A percentile compares a stretch with the other conserved stretches of the same genome.
These are phyloP conservation scores for Poeciliopsis gracilis DNA, from an alignment of 2,797 vertebrate species.

Conservation along the genomic window DNA sequence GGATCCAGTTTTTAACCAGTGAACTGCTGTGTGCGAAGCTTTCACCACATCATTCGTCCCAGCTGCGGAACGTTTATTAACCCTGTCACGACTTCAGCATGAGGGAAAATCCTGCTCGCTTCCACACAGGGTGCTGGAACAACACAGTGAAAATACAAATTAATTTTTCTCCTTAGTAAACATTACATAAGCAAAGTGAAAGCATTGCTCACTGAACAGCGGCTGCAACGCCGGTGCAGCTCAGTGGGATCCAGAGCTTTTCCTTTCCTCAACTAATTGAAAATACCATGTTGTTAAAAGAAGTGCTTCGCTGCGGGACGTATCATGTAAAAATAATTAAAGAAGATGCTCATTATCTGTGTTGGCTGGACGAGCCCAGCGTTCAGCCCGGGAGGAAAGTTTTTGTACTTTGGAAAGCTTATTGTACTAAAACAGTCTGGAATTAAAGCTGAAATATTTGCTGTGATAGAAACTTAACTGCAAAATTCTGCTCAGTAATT, in stretches of 20 bases:
- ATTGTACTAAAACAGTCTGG: not conserved
- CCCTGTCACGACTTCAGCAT: not conserved
- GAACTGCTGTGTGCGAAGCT: conserved; percentile 5
- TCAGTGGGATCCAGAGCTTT: not conserved
- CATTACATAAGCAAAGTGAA: conserved; percentile 8
- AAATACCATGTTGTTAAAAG: not conserved
- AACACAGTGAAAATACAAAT: not conserved
- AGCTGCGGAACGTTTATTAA: conserved; percentile 17
- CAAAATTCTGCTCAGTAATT: not conserved
- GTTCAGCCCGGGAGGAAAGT: not conserved
- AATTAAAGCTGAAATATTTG: not conserved
- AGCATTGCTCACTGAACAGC: not conserved
- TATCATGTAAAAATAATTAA: conserved; percentile 3
- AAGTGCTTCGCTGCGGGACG: not conserved
- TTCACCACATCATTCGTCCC: conserved; percentile 3
- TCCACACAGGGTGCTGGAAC: not conserved
- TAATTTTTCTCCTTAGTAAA: not conserved
- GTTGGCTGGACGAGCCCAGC: not conserved
- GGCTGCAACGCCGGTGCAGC: not conserved
- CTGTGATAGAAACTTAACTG: not conserved
- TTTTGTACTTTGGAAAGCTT: not conserved
- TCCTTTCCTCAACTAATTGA: not conserved
- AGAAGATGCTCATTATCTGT: not conserved
- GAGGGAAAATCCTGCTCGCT: conserved; percentile 6
- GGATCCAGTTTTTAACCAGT: not conserved